Base-by-base conservation (phyloP, 2,888 invertebrate species). In the Zaprionus obscuricornis region DNA sequence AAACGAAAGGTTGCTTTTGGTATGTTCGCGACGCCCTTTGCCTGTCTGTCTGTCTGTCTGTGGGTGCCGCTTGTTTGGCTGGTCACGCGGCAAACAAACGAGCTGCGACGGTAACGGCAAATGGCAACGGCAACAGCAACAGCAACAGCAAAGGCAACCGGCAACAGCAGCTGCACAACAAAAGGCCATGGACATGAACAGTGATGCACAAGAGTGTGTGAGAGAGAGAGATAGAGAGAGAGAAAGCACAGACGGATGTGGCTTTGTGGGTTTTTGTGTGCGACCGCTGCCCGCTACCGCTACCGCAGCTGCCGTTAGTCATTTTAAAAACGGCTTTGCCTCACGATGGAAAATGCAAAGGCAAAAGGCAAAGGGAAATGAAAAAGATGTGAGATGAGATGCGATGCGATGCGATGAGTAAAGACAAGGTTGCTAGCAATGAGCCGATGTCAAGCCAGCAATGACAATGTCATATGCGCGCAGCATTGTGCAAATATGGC, bases 241-340 rank as follows among this genome's bases (percentile, higher is more conserved):
- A 31, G 51, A 40, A 49, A 55, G 56, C 69, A 67, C 74, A 85
- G 74, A 60, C 81, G 81, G 86, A 85, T 84, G 86, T 81, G 83
- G 82, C 72, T 83, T 85, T 85, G 81, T 70, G 85, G 85, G 71
- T 70, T 72, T 74, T 50, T 74, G 56, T 69, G 62, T 77, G 72
- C 64, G 54, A 69, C 63, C 72, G 67, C 73, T 65, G 59, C 42
- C 55, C 10, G 20, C 34, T 39, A n/a, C 39, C 22, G 42, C 45
- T 45, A 42, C 71, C 74, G 60, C 64, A 71, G 63, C 62, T 71
- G 71, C 82, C 78, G 74, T 81, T 71, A 82, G 78, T 82, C 82
- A 74, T 85, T 77, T 74, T 67, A 65, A 69, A 72, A 79, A 62
- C 52, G 58, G 51, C 43, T 31, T 59, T 56, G 63, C 64, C n/a